These are phyloP conservation scores for Drosophila pandora DNA, from an alignment of 1,140 invertebrate genomes.

Conservation along the genomic window DNA sequence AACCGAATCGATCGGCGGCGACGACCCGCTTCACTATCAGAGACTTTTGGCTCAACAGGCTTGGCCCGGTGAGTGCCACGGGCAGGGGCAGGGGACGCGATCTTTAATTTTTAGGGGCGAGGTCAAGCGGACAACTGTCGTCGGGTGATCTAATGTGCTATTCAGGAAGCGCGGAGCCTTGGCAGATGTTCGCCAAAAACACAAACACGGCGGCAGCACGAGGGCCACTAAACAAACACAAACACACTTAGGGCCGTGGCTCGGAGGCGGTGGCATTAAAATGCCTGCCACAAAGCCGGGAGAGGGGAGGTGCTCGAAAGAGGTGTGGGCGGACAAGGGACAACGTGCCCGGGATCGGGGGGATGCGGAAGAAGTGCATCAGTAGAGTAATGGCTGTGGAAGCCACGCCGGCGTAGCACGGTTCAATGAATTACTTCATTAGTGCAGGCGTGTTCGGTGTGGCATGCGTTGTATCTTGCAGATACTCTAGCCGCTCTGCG, in stretches of 20 bases:
- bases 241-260: slow-evolving; percentile 4
- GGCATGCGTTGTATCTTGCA: slow-evolving; percentile 71
- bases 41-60: slow-evolving; percentile 70
- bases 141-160: slow-evolving; percentile 69
- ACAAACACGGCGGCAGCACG: slow-evolving; percentile 21
- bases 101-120: slow-evolving; percentile 58
- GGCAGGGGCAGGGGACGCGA: slow-evolving; percentile 34
- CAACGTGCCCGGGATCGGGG: too few species aligned
- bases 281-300: slow-evolving; percentile 13
- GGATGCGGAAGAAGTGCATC: slow-evolving; percentile 34
- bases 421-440: slow-evolving; percentile 83
- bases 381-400: slow-evolving; percentile 71
- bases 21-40: slow-evolving; percentile 78
- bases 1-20: slow-evolving; percentile 19
- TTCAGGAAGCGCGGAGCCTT: slow-evolving; percentile 52
- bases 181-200: slow-evolving; percentile 60
- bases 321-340: slow-evolving; percentile 25
- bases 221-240: slow-evolving; percentile 12
- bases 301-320: slow-evolving; percentile 16
- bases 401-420: slow-evolving; percentile 64
- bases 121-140: slow-evolving; percentile 58
- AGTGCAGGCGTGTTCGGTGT: slow-evolving; percentile 74
- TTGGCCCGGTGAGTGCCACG: slow-evolving; percentile 39
- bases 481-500: slow-evolving; percentile 38
- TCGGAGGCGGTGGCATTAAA: slow-evolving; percentile 21